Base-by-base conservation (phyloP, 2,888 invertebrate genomes). In the Caenorhabditis uteleia region DNA sequence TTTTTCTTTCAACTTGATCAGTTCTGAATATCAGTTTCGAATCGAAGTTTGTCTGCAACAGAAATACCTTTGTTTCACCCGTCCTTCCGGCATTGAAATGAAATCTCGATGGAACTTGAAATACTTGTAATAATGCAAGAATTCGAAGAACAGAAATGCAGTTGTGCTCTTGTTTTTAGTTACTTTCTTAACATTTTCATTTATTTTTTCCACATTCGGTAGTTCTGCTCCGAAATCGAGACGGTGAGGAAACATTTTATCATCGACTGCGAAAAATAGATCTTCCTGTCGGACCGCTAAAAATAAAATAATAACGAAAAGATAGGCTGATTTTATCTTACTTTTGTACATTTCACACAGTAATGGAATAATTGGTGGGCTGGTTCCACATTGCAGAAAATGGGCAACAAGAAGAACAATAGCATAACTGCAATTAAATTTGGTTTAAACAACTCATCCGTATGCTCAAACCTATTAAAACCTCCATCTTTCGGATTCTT, bases 371-470 rank as follows among this genome's bases (percentile, higher is more conserved):
- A 82, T 68, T 6, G 79, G 75, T 7, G 79, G 80, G 7, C 16
- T n/a, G 3, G 70, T 62, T 0, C 68, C 82, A 40, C 69, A 70
- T 50, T 83, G 83, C 27, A 83, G 68, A 45, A 73, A 83, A 50
- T 83, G 83, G 12, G 83, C 46, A 1, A 80, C 68, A 20, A 83
- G 74, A 23, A 82, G 59, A 10, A 77, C 74, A 20, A 83, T 42
- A 2, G 80, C 77, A 49, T 83, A 83, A 47, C 79, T 79, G 62
- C 40, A 70, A 54, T 18, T 12, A n/a, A 27, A 8, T 10, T 10
- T 27, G 7, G 23, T 27, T 26, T 40, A 5, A 40, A 18, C 21
- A 18, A 10, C 21, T 38, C n/a, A 2, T 38, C 3, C 4, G 18
- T 3, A 14, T 14, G 3, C 7, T n/a, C 27, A 12, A 12, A 69